Evolutionary conservation across 2,888 invertebrate genomes (phyloP).

Genomic region (Cyclophora albipunctata): DNA sequence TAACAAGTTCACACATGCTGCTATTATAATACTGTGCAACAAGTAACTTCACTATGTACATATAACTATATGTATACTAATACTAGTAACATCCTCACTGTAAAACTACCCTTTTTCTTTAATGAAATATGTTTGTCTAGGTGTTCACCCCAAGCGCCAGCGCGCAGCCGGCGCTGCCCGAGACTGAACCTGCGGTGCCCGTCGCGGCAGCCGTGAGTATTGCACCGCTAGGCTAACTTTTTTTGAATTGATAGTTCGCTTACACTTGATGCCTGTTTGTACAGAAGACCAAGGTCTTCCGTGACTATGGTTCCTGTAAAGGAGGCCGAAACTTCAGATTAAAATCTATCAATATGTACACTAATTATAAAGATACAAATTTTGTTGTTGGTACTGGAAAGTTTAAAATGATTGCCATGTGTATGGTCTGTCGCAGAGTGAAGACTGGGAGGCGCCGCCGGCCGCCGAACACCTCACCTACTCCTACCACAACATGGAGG

Average conservation of each 20-base stretch:
- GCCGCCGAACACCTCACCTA: neutral
- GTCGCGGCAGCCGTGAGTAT: conserved; percentile 10
- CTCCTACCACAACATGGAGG: no score
- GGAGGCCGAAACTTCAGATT: no score
- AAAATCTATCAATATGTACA: no score
- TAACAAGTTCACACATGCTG: no score
- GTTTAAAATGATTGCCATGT: no score
- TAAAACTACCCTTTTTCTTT: no score
- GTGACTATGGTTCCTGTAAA: no score
- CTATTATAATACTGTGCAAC: no score
- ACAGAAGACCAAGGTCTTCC: no score
- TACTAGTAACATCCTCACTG: no score
- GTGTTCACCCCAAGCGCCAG: conserved; percentile 62
- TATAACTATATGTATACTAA: no score
- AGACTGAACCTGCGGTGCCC: conserved; percentile 23
- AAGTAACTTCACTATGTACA: no score
- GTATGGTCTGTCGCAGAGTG: conserved; percentile 2
- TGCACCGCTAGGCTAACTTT: neutral
- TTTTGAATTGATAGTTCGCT: neutral
- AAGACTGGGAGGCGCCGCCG: conserved; percentile 14
- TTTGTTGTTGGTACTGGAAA: neutral
- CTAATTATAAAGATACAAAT: neutral
- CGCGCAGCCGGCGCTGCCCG: conserved; percentile 28
- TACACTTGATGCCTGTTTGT: neutral
- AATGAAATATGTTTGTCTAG: conserved; percentile 19